Percentiles rank a stretch among this genome's conserved stretches.
phyloP scores from a whole-genome alignment of 2,113 vertebrate species.

The Apus apus region DNA sequence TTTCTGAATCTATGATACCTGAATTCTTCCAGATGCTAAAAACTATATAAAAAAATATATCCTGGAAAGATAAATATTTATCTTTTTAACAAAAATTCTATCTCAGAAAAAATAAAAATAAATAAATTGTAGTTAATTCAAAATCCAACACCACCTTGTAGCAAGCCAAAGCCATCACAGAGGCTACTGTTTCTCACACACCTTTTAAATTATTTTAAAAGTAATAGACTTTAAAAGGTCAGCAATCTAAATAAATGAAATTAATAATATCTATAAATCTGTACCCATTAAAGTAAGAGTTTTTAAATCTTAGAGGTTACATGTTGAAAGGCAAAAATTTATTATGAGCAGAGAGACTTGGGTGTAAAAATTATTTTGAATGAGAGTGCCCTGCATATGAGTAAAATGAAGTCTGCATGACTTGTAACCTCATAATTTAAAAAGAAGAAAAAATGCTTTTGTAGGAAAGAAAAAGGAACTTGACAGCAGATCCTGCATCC shows the following conservation, averaged over 20 bases:
- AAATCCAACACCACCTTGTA: background rate
- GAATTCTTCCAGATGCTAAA: background rate
- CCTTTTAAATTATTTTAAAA: background rate
- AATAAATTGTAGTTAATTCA: background rate
- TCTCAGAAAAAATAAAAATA: background rate
- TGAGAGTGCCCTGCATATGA: rapidly evolving
- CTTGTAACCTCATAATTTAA: background rate
- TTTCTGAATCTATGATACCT: background rate
- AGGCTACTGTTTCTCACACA: too few species aligned
- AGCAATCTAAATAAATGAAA: background rate
- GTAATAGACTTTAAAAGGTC: background rate
- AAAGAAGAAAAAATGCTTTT: background rate
- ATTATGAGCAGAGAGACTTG: background rate
- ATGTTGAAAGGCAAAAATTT: background rate
- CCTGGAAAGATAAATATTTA: background rate
- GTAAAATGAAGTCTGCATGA: background rate
- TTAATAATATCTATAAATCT: background rate
- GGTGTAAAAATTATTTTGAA: background rate
- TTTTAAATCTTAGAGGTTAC: background rate
- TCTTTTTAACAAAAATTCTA: background rate
- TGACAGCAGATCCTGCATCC: background rate
- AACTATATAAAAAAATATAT: background rate
- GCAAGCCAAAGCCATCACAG: too few species aligned
- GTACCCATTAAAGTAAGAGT: background rate
- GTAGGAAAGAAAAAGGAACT: background rate